Base-by-base conservation (phyloP, 2,797 vertebrate species). In the Sandelia bainsii region DNA sequence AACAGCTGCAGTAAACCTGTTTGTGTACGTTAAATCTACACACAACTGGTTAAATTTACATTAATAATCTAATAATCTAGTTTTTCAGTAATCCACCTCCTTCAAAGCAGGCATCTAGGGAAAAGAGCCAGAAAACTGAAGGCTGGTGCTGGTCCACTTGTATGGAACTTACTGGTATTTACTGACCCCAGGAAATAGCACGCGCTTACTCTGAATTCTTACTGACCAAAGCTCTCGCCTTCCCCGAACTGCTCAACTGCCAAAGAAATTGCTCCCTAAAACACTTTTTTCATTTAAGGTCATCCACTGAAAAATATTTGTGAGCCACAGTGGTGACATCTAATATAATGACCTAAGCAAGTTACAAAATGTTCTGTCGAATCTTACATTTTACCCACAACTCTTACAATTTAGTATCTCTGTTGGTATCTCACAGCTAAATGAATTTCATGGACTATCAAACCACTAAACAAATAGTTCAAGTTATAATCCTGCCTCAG, bases 1-100 rank as follows among this genome's bases (percentile, higher is more conserved):
- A 88, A 82, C 45, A 53, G 52, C 23, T 19, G 32, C 34, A 42
- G 68, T 29, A 62, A 72, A 70, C 64, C 13, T 44, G 45, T 78
- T 45, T 53, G 46, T 17, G 45, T 16, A 48, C 23, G 42, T 70
- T 62, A 23, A 46, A 62, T 59, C 50, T 5, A 29, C 44, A 11
- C 46, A 13, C 48, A 17, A 68, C 34, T 3, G 44, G 23, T 40
- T 62, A 25, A 64, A 67, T 59, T 22, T 2, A 20, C 25, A 64
- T 23, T 1, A 50, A 60, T 63, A 73, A 70, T 85, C 82, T 67
- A 62, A 34, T 67, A 84, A 82, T 64, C 13, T 1, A 1, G 0
- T n/a, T 50, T 34, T 34, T n/a, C 25, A 58, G n/a, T 1, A 37
- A 27, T 4, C 16, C 50, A 25, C 6, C 34, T 32, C 16, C 14